Base-by-base conservation (phyloP, 2,113 vertebrate genomes). In the Halichoeres trimaculatus region DNA sequence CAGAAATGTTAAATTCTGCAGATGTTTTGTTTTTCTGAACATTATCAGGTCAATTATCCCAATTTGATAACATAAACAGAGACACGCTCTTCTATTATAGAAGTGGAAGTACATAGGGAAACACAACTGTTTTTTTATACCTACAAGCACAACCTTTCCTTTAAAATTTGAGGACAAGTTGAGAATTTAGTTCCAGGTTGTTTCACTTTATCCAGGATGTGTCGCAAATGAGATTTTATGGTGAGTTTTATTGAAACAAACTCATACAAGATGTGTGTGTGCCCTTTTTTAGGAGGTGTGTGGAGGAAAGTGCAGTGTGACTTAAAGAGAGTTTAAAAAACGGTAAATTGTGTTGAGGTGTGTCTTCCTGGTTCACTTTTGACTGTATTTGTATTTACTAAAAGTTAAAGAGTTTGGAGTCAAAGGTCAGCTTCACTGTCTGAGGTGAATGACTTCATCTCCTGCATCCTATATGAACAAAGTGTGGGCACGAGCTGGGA, bases 341-440 rank as follows among this genome's bases (percentile, higher is more conserved):
- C n/a, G 56, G 16, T 38, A 30, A 6, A 30, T 30, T 30, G 30
- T 61, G 24, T 12, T 17, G 54, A 12, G 34, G 22, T 67, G 59
- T 71, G 20, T 26, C 14, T 9, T 59, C 35, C 20, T 17, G 50
- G 34, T 61, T 17, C 65, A 48, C 60, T 48, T 67, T 26, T 48
- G 47, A 59, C 47, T 48, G 45, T 50, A 50, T 54, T 41, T 53
- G 50, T 30, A 36, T 54, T 8, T 23, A 26, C 40, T 38, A 43
- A 52, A 22, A 71, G 35, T 53, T 8, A 70, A 60, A 66, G 40
- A 50, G 19, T n/a, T 26, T 7, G 16, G 40, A 50, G 59, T 64
- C 56, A 64, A 19, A 4, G 62, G 51, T 79, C 80, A 76, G 2
- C 30, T 19, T 58, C 24, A 40, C 51, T n/a, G 11, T 13, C 62